Evolutionary conservation across 2,113 vertebrate species (phyloP), one percentile per base, ranked within the genome.

Genomic region (Oxyura jamaicensis): DNA sequence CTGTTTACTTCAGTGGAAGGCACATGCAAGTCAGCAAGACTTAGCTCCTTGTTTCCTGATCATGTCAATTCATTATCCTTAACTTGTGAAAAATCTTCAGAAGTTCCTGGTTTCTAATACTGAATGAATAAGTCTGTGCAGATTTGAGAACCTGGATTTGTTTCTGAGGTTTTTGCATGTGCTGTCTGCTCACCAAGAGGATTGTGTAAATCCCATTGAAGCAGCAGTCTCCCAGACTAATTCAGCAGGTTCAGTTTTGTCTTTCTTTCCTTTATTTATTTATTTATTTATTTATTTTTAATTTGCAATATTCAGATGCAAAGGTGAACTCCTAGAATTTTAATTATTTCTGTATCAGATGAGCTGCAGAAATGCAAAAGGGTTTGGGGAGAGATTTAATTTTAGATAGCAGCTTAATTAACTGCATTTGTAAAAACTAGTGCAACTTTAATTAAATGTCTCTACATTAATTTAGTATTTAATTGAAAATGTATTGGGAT

Each of bases 381-480:
- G 42, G 82, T 52, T 95, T 98, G n/a, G 92, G 87, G 60, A 97
- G 87, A 97, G 98, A 98, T 98, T 98, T 98, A 97, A 98, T 98
- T 98, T 98, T 97, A 98, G 98, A 98, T 98, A 98, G 95, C 53
- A 85, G 78, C 83, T 88, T 98, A 98, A 98, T 98, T 98, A 98
- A 98, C 97, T 91, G 95, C 91, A 98, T 97, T 98, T 98, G 96
- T 92, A 97, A 98, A 98, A 98, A 98, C 88, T 93, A 96, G 92
- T 93, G 85, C 77, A 97, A 89, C 92, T 98, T 98, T 98, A 98
- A 98, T 98, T 98, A 98, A 98, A 98, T 98, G 92, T 94, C 94
- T 97, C 95, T 97, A 92, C 86, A 86, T 97, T 98, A 97, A 98
- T 98, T 98, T 98, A 93, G 96, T 96, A 96, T 98, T 97, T 98